Base-by-base conservation (phyloP, 2,888 invertebrate species). In the Leptopilina syphax region DNA sequence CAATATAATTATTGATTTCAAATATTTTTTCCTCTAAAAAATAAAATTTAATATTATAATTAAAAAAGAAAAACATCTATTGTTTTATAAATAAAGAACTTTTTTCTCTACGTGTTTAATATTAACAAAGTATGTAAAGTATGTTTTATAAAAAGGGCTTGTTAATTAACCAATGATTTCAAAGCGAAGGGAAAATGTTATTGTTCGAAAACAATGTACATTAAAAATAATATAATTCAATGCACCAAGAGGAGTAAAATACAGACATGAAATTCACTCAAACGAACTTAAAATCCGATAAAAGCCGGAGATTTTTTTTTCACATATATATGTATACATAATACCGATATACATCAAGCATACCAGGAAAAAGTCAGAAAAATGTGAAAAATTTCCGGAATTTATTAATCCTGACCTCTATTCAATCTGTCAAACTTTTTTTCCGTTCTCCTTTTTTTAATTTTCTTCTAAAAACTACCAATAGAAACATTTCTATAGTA, bases 301-400 rank as follows among this genome's bases (percentile, higher is more conserved):
- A 54, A 24, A 54, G 68, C 50, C 18, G 6, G 50, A 27, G 47
- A 54, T 27, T 54, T 34, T 27, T 54, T 70, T 67, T 70, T 27
- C 47, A 70, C 68, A 13, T 13, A 27, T 13, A 27, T 24, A 12
- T 5, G 34, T 34, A 34, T 34, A 34, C 3, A 34, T 34, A 34
- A 34, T 34, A 34, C 34, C 34, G 34, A 34, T 34, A 34, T 34
- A 34, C 34, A 34, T 34, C 34, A 34, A 27, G 24, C 12, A 70
- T 24, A 13, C 27, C 50, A n/a, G 50, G 13, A 70, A 44, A 27
- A 70, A 47, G 24, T 68, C 27, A 27, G 68, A n/a, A 68, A 68
- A 70, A 70, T 70, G 68, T 70, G 27, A 70, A 12, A 54, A 70
- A 70, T 70, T 13, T 70, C 8, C 3, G 27, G 68, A 50, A 70